phyloP scores from a whole-genome alignment of 2,888 invertebrate species.

The Drosophila cognata region DNA sequence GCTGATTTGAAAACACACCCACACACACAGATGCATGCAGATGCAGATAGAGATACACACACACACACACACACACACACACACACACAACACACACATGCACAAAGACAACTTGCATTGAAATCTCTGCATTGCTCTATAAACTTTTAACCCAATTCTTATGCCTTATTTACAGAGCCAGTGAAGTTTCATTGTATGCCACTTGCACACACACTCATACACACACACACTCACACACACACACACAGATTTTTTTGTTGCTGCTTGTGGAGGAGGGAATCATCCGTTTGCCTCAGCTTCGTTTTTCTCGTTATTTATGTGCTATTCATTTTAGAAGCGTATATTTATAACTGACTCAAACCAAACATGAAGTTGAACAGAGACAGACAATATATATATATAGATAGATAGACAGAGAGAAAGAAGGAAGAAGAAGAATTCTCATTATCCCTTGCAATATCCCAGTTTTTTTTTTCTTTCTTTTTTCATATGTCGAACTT shows the following conservation, averaged over 20 bases:
- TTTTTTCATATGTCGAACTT: background rate
- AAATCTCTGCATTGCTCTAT: constrained; percentile 79
- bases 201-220: constrained; percentile 34
- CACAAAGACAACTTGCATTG: constrained; percentile 35
- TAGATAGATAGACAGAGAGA: background rate
- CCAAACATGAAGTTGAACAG: background rate
- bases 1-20: constrained; percentile 60
- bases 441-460: background rate
- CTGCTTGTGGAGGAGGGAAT: constrained; percentile 25
- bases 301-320: constrained; percentile 53
- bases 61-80: constrained; percentile 34
- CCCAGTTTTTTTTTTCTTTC: background rate
- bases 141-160: constrained; percentile 83
- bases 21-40: background rate
- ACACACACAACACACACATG: background rate
- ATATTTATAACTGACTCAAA: constrained; percentile 49
- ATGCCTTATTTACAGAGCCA: constrained; percentile 80
- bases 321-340: constrained; percentile 44
- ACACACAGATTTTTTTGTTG: background rate
- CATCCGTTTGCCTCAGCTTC: constrained; percentile 37
- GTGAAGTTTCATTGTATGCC: constrained; percentile 66
- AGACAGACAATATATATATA: background rate
- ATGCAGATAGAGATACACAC: constrained; percentile 2
- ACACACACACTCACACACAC: constrained; percentile 8
- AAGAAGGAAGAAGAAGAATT: background rate